Conservation (phyloP, 2,113 vertebrate genomes). For the Hucho hucho region DNA sequence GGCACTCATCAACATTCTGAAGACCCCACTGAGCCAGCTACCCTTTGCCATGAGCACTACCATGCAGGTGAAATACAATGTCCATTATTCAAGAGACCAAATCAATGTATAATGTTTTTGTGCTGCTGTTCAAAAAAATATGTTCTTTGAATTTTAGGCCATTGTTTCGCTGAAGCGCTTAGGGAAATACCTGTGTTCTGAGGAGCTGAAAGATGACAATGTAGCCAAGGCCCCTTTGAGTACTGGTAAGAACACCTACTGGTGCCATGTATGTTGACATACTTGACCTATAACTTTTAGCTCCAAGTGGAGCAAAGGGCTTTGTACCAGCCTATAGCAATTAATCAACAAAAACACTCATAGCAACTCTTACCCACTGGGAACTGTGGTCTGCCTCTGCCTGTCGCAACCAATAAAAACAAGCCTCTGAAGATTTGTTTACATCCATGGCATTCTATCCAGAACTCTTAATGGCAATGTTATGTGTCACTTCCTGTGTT, state of each 20-base stretch:
- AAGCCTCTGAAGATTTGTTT: conserved; percentile 50
- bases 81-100: not conserved
- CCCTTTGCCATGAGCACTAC: conserved; percentile 86
- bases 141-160: conserved; percentile 74
- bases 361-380: not conserved
- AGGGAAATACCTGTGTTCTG: conserved; percentile 84
- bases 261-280: not conserved
- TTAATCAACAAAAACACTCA: too few species aligned
- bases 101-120: not conserved
- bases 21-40: conserved; percentile 82
- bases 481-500: conserved; percentile 65
- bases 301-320: not conserved
- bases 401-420: conserved; percentile 31
- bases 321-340: too few species aligned
- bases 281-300: not conserved
- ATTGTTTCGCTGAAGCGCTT: conserved; percentile 87
- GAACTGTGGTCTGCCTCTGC: not conserved
- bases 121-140: not conserved
- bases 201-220: conserved; percentile 74
- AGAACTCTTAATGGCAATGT: conserved; percentile 49
- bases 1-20: conserved; percentile 89
- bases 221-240: conserved; percentile 48
- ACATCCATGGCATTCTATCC: conserved; percentile 59
- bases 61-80: conserved; percentile 76
- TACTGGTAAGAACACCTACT: conserved; percentile 44